Conservation (phyloP, 2,797 vertebrate genomes). For the Hypotaenidia okinawae region DNA sequence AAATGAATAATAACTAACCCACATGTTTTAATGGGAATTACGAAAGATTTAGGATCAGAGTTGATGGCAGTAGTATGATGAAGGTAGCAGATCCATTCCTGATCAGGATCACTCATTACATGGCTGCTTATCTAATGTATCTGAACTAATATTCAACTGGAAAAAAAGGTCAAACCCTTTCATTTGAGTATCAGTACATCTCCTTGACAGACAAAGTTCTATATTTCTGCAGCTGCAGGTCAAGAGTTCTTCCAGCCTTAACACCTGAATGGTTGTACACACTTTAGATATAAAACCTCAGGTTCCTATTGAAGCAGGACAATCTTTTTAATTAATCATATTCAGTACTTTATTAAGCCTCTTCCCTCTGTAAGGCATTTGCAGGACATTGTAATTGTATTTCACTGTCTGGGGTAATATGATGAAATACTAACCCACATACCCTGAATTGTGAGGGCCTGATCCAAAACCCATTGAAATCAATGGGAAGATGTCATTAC, state of each 20-base stretch:
- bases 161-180: background rate
- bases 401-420: background rate
- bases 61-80: background rate
- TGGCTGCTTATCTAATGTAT: background rate
- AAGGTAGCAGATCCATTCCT: background rate
- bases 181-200: background rate
- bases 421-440: background rate
- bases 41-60: background rate
- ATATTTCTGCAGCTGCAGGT: background rate
- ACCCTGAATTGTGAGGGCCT: background rate
- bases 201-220: background rate
- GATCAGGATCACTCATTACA: background rate
- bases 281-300: background rate
- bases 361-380: background rate
- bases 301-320: background rate
- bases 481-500: background rate
- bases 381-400: background rate
- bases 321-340: background rate
- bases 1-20: background rate
- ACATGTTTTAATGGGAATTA: background rate
- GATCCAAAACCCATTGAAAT: background rate
- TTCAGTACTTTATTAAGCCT: background rate
- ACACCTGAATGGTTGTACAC: background rate
- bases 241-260: background rate
- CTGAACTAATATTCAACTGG: background rate